Conservation (phyloP, 2,113 vertebrate genomes). For the Entelurus aequoreus region DNA sequence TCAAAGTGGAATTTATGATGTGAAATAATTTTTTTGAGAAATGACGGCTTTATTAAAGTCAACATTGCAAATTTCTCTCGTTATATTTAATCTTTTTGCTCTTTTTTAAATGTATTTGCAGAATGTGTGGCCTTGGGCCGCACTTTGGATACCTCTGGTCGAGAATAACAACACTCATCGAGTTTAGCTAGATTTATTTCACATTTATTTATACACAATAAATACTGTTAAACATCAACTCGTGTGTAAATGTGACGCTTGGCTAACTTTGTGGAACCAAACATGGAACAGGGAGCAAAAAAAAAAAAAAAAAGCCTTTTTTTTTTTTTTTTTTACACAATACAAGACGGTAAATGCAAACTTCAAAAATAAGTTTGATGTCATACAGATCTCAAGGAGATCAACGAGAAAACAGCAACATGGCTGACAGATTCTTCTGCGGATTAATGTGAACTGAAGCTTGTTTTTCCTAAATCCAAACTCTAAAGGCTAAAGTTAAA, state of each 20-base stretch:
- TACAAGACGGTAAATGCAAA: constrained; percentile 66
- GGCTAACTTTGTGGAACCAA: constrained; percentile 15
- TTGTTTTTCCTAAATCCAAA: constrained; percentile 17
- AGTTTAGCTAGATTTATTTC: constrained; percentile 60
- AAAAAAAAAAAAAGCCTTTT: constrained; percentile 32
- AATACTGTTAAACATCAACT: constrained; percentile 63
- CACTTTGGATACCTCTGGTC: too few relatives aligned
- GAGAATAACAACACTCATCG: too few relatives aligned
- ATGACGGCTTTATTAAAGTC: too few relatives aligned
- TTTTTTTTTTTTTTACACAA: constrained; percentile 30
- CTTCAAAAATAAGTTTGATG: constrained; percentile 74
- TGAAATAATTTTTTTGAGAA: too few relatives aligned
- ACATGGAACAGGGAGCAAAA: constrained; percentile 36
- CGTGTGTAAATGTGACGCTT: constrained; percentile 49
- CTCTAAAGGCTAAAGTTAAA: constrained; percentile 21
- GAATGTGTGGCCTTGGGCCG: too few relatives aligned
- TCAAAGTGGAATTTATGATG: too few relatives aligned
- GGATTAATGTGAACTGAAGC: constrained; percentile 42
- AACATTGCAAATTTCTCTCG: too few relatives aligned
- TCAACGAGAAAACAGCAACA: constrained; percentile 63
- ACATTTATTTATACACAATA: constrained; percentile 70
- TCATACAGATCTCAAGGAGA: constrained; percentile 70
- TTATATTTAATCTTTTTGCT: too few relatives aligned
- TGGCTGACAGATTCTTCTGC: constrained; percentile 55
- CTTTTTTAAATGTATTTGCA: too few relatives aligned